A percentile compares a stretch with the other conserved stretches of the same genome.
Evolutionary conservation across 2,797 vertebrate species (phyloP).

Genomic region (Dipus sagitta): DNA sequence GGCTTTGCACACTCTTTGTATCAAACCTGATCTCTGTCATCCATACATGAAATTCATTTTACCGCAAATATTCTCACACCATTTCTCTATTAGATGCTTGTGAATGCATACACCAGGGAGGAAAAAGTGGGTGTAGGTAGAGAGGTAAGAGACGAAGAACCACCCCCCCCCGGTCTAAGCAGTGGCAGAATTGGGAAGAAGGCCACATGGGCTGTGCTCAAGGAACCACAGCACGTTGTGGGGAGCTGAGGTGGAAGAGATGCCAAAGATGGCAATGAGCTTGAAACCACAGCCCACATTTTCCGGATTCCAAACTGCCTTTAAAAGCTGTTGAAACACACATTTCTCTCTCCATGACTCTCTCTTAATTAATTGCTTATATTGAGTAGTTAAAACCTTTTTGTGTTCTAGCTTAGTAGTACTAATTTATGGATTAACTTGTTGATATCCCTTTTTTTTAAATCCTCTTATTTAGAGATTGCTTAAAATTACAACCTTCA

Average conservation of each 20-base stretch:
- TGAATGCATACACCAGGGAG: neutral
- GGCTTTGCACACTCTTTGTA: no score
- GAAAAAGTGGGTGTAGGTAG: fast-evolving
- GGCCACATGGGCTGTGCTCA: no score
- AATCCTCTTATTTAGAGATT: neutral
- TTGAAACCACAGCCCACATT: neutral
- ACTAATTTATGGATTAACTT: neutral
- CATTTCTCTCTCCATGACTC: neutral
- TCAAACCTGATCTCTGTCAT: no score
- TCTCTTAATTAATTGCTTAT: neutral
- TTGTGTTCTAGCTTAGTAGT: neutral
- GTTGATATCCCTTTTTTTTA: neutral
- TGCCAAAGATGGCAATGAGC: neutral
- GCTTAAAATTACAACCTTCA: neutral
- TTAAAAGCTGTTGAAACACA: neutral
- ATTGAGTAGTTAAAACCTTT: neutral
- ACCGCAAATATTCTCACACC: no score
- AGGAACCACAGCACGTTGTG: fast-evolving
- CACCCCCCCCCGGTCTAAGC: neutral
- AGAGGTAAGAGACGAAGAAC: no score
- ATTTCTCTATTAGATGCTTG: neutral
- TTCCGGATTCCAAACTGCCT: neutral
- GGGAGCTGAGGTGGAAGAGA: neutral
- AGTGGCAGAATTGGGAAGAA: no score
- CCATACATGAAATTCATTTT: no score